Base-by-base conservation (phyloP, 1,140 invertebrate species). In the Monochamus saltuarius region DNA sequence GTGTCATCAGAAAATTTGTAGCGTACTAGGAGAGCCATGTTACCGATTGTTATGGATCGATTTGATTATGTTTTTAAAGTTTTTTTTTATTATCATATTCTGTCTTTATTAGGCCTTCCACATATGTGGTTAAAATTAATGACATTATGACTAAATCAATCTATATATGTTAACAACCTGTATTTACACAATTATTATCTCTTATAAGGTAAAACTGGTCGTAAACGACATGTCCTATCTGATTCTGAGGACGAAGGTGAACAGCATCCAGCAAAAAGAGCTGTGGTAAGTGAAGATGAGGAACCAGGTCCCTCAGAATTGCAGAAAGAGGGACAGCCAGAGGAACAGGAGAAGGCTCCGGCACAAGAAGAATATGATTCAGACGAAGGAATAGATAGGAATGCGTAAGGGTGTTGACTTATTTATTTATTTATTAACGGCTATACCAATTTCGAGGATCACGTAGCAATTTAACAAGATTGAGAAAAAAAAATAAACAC, bases 311-410 rank as follows among this genome's bases (percentile, higher is more conserved):
- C 77, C 10, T 78, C 79, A 1, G 77, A 78, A 66, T 75, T 69
- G 0, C 76, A 77, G 45, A 73, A 70, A 42, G 72, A 76, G 22
- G 78, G 75, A 29, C 66, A 70, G 4, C 67, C 71, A 51, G 71
- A 72, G 60, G 68, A 71, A 56, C 63, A 62, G n/a, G 64, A 75
- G 35, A 65, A 57, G 70, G 43, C 34, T 16, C 67, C 59, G 45
- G 67, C 67, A 2, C 59, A 74, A 56, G 77, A 77, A 42, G 75
- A 71, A 56, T 61, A 58, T 50, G 77, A 79, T 72, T 83, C 81
- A 14, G 86, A 88, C 67, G 84, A 86, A 68, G 85, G 81, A 61
- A 76, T 84, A 7, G 78, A 79, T 46, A 56, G 68, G 7, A 69
- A 74, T 61, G 69, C 71, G 76, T 78, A 66, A 68, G 77, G 75